Evolutionary conservation across 2,888 invertebrate species (phyloP).

Genomic region (Nemurella pictetii): DNA sequence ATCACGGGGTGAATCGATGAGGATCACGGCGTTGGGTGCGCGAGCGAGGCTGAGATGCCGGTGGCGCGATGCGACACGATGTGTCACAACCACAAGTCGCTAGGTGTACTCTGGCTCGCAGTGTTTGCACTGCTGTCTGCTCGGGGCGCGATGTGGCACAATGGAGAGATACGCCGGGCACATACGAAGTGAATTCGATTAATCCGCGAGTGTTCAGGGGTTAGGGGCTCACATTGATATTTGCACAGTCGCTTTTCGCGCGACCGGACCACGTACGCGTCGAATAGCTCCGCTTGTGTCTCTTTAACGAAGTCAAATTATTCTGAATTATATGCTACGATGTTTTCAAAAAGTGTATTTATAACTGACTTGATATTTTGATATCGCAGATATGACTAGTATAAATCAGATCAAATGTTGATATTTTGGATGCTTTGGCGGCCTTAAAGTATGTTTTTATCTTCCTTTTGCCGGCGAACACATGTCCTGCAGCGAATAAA

Average conservation of each 20-base stretch:
- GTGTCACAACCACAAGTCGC: not conserved
- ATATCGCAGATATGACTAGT: not conserved
- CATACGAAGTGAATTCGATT: conserved; percentile 18
- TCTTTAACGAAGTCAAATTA: too few species aligned
- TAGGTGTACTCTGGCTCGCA: not conserved
- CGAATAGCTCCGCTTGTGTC: too few species aligned
- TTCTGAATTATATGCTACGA: too few species aligned
- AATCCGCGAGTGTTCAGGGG: not conserved
- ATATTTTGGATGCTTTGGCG: not conserved
- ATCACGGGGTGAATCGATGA: not conserved
- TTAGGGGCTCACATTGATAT: not conserved
- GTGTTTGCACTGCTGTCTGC: not conserved
- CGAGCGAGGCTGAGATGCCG: not conserved
- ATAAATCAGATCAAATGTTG: not conserved
- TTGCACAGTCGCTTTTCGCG: not conserved
- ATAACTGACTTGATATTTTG: not conserved
- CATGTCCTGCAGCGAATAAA: not conserved
- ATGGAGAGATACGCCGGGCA: not conserved
- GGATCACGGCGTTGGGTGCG: not conserved
- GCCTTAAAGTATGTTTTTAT: not conserved
- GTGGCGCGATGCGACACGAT: too few species aligned
- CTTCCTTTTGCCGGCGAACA: not conserved
- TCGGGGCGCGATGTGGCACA: not conserved
- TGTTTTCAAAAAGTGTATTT: too few species aligned
- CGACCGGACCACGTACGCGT: too few species aligned